These are phyloP conservation scores for Phallusia fumigata DNA, from an alignment of 23 tunicate species.

Conservation along the genomic window DNA sequence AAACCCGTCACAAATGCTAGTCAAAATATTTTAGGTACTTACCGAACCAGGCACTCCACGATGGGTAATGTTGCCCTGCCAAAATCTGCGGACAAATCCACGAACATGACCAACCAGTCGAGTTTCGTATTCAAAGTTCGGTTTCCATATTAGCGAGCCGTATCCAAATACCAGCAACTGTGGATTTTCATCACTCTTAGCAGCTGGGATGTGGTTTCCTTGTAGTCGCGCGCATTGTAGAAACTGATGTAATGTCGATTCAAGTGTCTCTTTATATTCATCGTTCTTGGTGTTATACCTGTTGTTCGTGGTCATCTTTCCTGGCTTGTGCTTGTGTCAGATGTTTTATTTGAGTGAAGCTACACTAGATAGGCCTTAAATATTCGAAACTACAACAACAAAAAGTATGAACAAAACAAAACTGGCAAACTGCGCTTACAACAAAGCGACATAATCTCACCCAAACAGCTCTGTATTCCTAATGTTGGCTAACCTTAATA, in stretches of 20 bases:
- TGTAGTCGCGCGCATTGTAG: neutral
- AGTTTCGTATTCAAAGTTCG: conserved; percentile 47
- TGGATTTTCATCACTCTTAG: neutral
- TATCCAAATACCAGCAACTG: conserved; percentile 73
- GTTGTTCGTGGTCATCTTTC: too few relatives aligned
- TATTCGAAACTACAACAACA: too few relatives aligned
- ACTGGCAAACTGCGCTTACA: too few relatives aligned
- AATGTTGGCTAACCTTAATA: too few relatives aligned
- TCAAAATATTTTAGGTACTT: conserved; percentile 17
- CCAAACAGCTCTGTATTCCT: too few relatives aligned
- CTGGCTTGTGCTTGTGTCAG: too few relatives aligned
- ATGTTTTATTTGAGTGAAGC: too few relatives aligned
- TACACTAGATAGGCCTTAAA: too few relatives aligned
- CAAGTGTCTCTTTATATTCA: neutral
- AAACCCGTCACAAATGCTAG: too few relatives aligned
- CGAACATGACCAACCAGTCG: conserved; percentile 34
- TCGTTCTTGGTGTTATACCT: neutral
- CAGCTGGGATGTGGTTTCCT: neutral
- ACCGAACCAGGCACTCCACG: conserved; percentile 74
- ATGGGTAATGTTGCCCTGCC: conserved; percentile 64
- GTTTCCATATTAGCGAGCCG: conserved; percentile 81
- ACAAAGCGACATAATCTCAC: too few relatives aligned
- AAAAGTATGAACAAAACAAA: too few relatives aligned
- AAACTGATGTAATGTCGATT: neutral
- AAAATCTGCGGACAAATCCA: conserved; percentile 59